Conservation (phyloP, 2,113 vertebrate genomes). For the Lipophrys pholis region DNA sequence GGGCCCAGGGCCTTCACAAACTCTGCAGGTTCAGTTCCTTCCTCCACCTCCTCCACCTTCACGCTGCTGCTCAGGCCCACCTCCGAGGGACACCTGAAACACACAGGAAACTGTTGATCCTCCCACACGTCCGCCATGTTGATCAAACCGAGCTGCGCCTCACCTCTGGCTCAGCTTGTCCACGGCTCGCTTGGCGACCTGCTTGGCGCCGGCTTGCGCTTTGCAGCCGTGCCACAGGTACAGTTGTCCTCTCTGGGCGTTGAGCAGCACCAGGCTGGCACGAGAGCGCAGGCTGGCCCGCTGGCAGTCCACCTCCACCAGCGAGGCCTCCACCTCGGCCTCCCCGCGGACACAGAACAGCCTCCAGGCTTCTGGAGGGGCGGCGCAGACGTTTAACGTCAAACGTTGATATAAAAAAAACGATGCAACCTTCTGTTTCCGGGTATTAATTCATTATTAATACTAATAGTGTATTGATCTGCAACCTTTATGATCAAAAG, state of each 20-base stretch:
- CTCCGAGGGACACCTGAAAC: conserved; percentile 77
- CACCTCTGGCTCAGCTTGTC: conserved; percentile 77
- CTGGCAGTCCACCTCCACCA: conserved; percentile 82
- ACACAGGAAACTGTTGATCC: neutral
- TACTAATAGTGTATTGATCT: too few species aligned
- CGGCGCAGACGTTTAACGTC: neutral
- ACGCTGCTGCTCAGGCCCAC: conserved; percentile 77
- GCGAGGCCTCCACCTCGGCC: conserved; percentile 71
- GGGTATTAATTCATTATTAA: too few species aligned
- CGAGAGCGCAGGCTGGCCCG: conserved; percentile 83
- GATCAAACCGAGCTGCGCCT: conserved; percentile 5
- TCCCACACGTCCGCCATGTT: neutral
- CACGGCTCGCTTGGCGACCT: conserved; percentile 79
- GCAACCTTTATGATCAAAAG: too few species aligned
- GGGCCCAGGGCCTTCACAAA: conserved; percentile 77
- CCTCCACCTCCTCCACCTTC: conserved; percentile 80
- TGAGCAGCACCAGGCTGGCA: conserved; percentile 78
- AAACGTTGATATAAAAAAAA: too few species aligned
- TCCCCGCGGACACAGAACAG: conserved; percentile 84
- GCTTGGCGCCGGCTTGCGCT: conserved; percentile 62
- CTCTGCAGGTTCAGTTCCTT: conserved; percentile 79
- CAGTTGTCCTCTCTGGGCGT: conserved; percentile 62
- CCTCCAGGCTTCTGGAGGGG: conserved; percentile 73
- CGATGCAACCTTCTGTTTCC: too few species aligned
- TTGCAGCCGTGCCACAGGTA: conserved; percentile 86